These are phyloP conservation scores for Azemiops feae DNA, from an alignment of 2,113 vertebrate species.

Conservation along the genomic window DNA sequence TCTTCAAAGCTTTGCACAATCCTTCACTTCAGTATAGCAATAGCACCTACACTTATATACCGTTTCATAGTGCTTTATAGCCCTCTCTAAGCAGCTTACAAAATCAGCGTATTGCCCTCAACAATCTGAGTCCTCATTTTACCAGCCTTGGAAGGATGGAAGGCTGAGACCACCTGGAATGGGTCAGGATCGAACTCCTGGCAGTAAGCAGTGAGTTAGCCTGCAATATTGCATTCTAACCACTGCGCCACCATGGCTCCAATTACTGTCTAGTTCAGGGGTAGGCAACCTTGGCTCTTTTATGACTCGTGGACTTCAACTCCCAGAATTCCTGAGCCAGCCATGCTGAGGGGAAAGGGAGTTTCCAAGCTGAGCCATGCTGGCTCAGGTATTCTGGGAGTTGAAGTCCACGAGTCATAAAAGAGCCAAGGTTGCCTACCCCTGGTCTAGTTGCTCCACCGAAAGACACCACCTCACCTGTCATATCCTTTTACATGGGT, in stretches of 20 bases:
- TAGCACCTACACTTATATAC: neutral
- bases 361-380: too few relatives aligned
- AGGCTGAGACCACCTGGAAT: neutral
- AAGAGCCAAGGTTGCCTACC: too few relatives aligned
- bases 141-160: neutral
- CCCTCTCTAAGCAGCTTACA: neutral
- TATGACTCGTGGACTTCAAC: too few relatives aligned
- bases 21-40: neutral
- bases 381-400: too few relatives aligned
- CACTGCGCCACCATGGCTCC: neutral
- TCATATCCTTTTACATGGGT: neutral
- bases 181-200: neutral
- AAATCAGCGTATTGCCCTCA: neutral
- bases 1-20: constrained; percentile 3
- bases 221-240: neutral
- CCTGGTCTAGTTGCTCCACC: neutral
- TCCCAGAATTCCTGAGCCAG: too few relatives aligned
- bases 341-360: too few relatives aligned
- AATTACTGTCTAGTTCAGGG: neutral
- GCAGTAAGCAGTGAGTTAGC: neutral
- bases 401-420: too few relatives aligned
- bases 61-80: neutral
- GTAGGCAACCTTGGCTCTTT: too few relatives aligned
- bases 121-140: neutral
- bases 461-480: neutral